Percentiles rank a stretch among this genome's conserved stretches.
These are phyloP conservation scores for Gopherus flavomarginatus DNA, from an alignment of 2,113 vertebrate genomes.

Conservation along the genomic window DNA sequence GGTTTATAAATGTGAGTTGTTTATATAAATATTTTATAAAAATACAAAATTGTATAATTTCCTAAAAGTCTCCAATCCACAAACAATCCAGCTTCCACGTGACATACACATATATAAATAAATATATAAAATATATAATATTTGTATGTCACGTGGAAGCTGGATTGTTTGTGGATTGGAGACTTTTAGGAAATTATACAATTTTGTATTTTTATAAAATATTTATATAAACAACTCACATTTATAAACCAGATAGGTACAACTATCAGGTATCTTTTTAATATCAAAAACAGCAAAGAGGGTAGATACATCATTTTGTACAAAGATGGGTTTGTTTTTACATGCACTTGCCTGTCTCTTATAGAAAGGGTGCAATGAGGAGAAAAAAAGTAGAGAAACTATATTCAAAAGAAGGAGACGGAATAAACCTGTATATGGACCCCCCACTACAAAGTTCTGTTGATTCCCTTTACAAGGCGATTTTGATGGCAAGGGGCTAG, in stretches of 20 bases:
- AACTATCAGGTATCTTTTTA: background rate
- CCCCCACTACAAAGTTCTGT: background rate
- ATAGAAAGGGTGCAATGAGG: background rate
- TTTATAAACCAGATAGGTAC: background rate
- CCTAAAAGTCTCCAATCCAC: background rate
- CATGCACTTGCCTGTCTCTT: background rate
- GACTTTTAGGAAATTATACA: background rate
- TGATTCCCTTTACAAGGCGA: background rate
- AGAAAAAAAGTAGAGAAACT: background rate
- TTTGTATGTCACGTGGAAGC: background rate
- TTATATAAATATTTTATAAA: background rate
- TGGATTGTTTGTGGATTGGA: background rate
- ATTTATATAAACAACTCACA: background rate
- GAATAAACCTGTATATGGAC: background rate
- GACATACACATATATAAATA: background rate
- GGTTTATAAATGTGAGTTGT: background rate
- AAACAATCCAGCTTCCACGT: background rate
- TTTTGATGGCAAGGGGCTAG: background rate
- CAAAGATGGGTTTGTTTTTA: background rate
- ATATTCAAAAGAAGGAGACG: background rate
- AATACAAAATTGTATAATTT: background rate
- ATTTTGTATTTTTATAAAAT: background rate
- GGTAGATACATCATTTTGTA: background rate
- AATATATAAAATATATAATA: background rate
- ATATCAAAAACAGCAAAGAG: background rate